phyloP scores from a whole-genome alignment of 1,140 invertebrate species.

The Andricus grossulariae region DNA sequence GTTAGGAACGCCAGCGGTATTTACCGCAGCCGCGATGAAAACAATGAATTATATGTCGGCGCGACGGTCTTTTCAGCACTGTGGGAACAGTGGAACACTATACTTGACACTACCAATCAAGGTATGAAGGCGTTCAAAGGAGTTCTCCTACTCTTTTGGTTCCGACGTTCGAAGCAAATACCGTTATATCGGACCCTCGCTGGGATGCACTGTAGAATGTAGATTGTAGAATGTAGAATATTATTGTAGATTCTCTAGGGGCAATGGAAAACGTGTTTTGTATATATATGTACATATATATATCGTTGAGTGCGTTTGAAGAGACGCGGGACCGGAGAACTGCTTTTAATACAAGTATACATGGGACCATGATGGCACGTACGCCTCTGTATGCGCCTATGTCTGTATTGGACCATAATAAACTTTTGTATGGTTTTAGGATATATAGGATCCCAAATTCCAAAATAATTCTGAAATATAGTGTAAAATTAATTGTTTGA shows the following conservation, averaged over 20 bases:
- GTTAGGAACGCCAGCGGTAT: background rate
- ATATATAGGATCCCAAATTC: no score
- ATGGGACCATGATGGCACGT: background rate
- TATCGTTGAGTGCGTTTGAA: background rate
- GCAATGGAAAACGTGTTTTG: slow-evolving; percentile 20
- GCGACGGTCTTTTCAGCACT: slow-evolving; percentile 41
- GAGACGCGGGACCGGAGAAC: slow-evolving; percentile 12
- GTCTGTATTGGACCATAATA: no score
- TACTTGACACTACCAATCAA: slow-evolving; percentile 41
- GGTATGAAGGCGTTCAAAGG: slow-evolving; percentile 33
- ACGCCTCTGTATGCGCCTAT: background rate
- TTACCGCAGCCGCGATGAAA: background rate
- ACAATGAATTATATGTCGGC: background rate
- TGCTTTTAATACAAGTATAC: background rate
- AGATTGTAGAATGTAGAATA: background rate
- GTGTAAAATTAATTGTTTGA: no score
- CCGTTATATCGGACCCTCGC: slow-evolving; percentile 8
- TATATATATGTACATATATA: background rate
- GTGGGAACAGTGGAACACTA: background rate
- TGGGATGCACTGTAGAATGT: background rate
- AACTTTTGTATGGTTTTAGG: no score
- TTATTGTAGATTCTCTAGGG: slow-evolving; percentile 18
- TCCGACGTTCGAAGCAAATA: slow-evolving; percentile 5
- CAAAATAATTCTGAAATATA: no score
- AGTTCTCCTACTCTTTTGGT: slow-evolving; percentile 29